Evolutionary conservation across 1,140 invertebrate genomes (phyloP), one percentile per base, ranked within the genome.

Genomic region (Aphidius ervi): DNA sequence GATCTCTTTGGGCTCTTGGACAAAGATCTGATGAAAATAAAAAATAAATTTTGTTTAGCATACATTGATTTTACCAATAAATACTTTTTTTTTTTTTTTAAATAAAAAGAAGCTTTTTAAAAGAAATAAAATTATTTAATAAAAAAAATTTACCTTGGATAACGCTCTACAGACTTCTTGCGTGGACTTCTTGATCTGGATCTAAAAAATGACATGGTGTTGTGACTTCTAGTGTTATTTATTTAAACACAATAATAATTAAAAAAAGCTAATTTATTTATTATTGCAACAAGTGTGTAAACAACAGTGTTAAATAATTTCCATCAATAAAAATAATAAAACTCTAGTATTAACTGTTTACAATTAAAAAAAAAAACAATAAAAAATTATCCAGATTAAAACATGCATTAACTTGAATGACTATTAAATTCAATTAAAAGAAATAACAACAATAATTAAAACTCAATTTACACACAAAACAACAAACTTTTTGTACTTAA

Each of bases 11-110:
- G 72, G 58, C 76, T 76, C 70, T 69, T 72, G 16, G 76, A 76
- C 42, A 64, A 61, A 61, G 74, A 76, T 66, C 75, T 77, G 72
- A 40, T 77, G 74, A 74, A 73, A 68, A 74, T 70, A 65, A 66
- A 75, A 64, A 66, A 70, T 16, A 16, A 16, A 16, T 16, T 16
- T 16, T 16, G 16, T 16, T 16, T 16, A 16, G 16, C 63, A 64
- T 67, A 56, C 63, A 61, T 68, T 70, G 66, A 72, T 69, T 63
- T n/a, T 39, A 40, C 9, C 41, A 5, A 8, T 20, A 20, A 39
- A 39, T 42, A 23, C 31, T 16, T 10, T 6, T 7, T 5, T 20
- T 50, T n/a, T 58, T 43, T 58, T 23, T 49, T 7, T 7, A 5
- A 45, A 9, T 7, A 45, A 45, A 45, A 16, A 16, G 16, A 16